Evolutionary conservation across 2,113 vertebrate genomes (phyloP).

Genomic region (Strix uralensis): DNA sequence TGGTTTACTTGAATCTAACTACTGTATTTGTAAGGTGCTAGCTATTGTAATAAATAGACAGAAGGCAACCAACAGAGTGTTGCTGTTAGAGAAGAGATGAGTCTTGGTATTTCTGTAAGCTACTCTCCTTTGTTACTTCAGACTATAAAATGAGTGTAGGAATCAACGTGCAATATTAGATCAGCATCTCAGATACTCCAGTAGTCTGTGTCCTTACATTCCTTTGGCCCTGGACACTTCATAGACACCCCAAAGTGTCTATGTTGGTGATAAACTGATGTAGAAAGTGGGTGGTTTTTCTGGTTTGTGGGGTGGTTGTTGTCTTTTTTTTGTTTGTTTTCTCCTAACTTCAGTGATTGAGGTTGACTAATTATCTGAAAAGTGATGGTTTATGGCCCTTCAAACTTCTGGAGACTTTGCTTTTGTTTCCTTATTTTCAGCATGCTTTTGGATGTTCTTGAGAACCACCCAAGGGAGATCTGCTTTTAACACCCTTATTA

Average conservation of each 20-base stretch:
- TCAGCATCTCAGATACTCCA: neutral
- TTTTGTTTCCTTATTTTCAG: neutral
- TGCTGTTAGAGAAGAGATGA: neutral
- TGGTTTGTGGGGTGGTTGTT: neutral
- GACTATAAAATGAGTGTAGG: neutral
- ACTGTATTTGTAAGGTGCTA: neutral
- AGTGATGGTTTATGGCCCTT: neutral
- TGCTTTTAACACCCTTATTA: neutral
- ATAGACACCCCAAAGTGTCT: neutral
- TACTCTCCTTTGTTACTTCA: neutral
- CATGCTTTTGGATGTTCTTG: neutral
- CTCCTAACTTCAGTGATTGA: neutral
- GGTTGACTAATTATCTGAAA: neutral
- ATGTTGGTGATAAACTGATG: neutral
- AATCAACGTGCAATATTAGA: neutral
- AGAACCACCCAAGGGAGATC: neutral
- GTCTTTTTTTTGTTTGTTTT: neutral
- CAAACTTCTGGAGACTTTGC: neutral
- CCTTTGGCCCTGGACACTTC: neutral
- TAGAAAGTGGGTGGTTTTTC: neutral
- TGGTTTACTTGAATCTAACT: neutral
- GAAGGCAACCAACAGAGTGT: neutral
- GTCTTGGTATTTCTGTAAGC: neutral
- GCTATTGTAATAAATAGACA: neutral
- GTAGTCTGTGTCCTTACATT: neutral